Evolutionary conservation across 2,113 vertebrate genomes (phyloP).

Genomic region (Tychaedon coryphoeus): DNA sequence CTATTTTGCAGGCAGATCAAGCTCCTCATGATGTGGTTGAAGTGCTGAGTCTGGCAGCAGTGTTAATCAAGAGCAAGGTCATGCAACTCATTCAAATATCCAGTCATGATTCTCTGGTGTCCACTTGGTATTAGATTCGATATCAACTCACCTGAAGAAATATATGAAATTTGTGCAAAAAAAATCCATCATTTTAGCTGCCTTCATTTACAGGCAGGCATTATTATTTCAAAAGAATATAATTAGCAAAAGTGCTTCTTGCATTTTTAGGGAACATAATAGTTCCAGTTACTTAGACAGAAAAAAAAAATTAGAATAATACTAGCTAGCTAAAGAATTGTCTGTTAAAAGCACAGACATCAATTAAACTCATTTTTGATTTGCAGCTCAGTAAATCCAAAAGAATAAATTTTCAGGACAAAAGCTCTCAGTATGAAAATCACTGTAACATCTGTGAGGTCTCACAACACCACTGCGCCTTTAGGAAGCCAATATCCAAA

Average conservation of each 20-base stretch:
- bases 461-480: background rate
- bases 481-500: conserved; percentile 4
- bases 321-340: background rate
- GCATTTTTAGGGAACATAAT: background rate
- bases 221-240: background rate
- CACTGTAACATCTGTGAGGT: background rate
- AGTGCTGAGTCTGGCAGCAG: background rate
- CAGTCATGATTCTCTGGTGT: background rate
- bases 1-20: background rate
- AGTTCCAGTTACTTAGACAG: background rate
- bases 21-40: background rate
- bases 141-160: background rate
- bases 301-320: background rate
- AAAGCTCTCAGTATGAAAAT: background rate
- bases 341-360: conserved; percentile 5
- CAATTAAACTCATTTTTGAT: conserved; percentile 25
- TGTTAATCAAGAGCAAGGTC: background rate
- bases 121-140: background rate
- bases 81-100: background rate
- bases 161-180: background rate
- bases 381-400: background rate
- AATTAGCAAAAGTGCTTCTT: conserved; percentile 18
- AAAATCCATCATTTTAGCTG: background rate
- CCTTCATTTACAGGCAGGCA: background rate
- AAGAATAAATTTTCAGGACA: conserved; percentile 1